Base-by-base conservation (phyloP, 1,140 invertebrate species). In the Parasteatoda tepidariorum region DNA sequence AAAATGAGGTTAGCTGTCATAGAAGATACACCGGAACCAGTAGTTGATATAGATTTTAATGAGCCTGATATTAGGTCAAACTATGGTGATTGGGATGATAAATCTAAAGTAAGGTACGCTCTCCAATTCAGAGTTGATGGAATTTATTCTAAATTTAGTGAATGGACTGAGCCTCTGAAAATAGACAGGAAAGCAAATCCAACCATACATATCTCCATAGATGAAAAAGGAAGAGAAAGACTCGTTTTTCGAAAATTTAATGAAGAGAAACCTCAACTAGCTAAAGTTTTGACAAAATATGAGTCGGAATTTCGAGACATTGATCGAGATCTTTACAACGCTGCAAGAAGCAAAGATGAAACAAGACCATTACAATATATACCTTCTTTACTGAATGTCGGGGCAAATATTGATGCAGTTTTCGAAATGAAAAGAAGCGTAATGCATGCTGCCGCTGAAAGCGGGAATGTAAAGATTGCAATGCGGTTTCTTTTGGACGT, bases 231-330 rank as follows among this genome's bases (percentile, higher is more conserved):
- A 18, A 48, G 38, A 4, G 18, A 48, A 2, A 48, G 38, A 48
- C 18, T 48, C 9, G 4, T 48, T 48, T 48, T 48, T 48, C 1
- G 38, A 18, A 9, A 4, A 48, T 48, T 48, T 48, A 18, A 18
- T 13, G 38, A 48, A 9, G 9, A 48, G 18, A 48, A 13, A 48
- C 38, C 38, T 13, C 9, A 48, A 18, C 18, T 48, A 48, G 38
- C 18, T 9, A 18, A 18, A 2, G 18, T 4, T 48, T 18, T 48
- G 38, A 48, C 18, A 3, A 38, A 34, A 15, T 11, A 34, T 1
- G 31, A 68, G 28, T n/a, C 7, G 11, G 34, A 68, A 41, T 68
- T 68, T 68, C 22, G 66, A 38, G 66, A 68, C 24, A 68, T 68
- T 24, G 18, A 68, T 68, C 22, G 66, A 38, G 66, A 68, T 68